Conservation (phyloP, 2,113 vertebrate genomes). For the Thalassarche chlororhynchos region DNA sequence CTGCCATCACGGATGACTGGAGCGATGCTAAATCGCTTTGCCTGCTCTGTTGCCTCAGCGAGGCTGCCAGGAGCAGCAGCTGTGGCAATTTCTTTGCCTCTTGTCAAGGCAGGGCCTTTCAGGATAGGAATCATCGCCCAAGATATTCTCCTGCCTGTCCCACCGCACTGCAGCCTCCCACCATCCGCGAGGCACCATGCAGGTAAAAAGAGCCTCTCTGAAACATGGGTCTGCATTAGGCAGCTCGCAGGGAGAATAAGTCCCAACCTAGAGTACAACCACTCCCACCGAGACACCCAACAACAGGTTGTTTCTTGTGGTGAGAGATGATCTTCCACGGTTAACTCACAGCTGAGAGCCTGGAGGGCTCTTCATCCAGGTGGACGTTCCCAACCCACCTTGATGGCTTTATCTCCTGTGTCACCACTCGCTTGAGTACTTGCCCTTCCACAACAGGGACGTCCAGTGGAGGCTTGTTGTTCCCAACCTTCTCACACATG, state of each 20-base stretch:
- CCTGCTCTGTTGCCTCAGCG: neutral
- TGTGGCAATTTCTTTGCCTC: slow-evolving; percentile 33
- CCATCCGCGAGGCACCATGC: accelerated
- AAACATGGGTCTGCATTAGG: neutral
- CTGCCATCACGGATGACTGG: slow-evolving; percentile 41
- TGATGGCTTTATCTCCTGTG: neutral
- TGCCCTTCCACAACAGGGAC: neutral
- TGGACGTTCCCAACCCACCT: neutral
- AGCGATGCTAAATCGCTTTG: slow-evolving; percentile 22
- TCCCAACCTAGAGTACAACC: neutral
- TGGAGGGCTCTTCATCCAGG: neutral
- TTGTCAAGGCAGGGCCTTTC: neutral
- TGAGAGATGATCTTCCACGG: neutral
- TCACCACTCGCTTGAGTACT: neutral
- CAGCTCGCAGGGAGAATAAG: neutral
- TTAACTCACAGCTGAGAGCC: neutral
- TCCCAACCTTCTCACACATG: accelerated
- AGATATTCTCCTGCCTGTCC: neutral
- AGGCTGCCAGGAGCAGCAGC: slow-evolving; percentile 45
- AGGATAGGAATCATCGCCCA: neutral
- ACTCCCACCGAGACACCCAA: accelerated
- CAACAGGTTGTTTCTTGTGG: neutral
- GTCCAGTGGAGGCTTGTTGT: neutral
- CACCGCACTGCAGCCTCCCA: neutral
- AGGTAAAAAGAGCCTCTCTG: neutral